A percentile compares a stretch with the other conserved stretches of the same genome.
phyloP scores from a whole-genome alignment of 2,888 invertebrate species.

The Tanypteryx hageni region DNA sequence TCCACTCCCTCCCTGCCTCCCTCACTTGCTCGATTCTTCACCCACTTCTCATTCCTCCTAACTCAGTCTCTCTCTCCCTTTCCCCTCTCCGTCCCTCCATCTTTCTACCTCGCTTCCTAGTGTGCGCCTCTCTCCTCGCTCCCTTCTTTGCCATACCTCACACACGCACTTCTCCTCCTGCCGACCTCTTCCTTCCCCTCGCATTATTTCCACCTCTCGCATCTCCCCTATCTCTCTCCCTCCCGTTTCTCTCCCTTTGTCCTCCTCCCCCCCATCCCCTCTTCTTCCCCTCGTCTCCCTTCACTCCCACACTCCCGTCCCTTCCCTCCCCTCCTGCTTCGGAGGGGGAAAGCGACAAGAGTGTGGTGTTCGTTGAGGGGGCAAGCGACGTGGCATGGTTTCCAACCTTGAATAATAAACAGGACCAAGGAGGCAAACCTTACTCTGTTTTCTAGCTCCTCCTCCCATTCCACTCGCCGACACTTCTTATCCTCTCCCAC shows the following conservation, averaged over 20 bases:
- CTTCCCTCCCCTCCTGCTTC: not conserved
- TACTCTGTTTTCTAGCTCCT: conserved; percentile 9
- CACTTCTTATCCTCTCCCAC: not conserved
- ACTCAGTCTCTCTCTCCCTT: not conserved
- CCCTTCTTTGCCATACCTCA: not conserved
- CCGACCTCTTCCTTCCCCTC: not conserved
- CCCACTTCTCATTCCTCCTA: too few relatives aligned
- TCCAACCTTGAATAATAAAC: conserved; percentile 45
- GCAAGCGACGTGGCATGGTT: not conserved
- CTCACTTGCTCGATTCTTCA: too few relatives aligned
- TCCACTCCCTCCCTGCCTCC: too few relatives aligned
- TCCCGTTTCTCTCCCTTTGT: not conserved
- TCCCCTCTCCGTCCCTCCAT: not conserved
- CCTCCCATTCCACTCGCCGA: not conserved
- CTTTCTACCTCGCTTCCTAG: not conserved
- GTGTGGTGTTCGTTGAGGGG: not conserved
- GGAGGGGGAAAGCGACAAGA: not conserved
- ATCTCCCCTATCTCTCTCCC: not conserved
- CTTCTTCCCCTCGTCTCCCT: not conserved
- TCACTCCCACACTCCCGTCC: not conserved
- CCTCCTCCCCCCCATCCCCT: not conserved
- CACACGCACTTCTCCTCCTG: not conserved
- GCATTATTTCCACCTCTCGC: not conserved
- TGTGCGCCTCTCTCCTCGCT: not conserved
- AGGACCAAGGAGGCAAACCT: conserved; percentile 37